Base-by-base conservation (phyloP, 37 sponge, comb jelly and placozoan genomes). In the Beroe forskalii region DNA sequence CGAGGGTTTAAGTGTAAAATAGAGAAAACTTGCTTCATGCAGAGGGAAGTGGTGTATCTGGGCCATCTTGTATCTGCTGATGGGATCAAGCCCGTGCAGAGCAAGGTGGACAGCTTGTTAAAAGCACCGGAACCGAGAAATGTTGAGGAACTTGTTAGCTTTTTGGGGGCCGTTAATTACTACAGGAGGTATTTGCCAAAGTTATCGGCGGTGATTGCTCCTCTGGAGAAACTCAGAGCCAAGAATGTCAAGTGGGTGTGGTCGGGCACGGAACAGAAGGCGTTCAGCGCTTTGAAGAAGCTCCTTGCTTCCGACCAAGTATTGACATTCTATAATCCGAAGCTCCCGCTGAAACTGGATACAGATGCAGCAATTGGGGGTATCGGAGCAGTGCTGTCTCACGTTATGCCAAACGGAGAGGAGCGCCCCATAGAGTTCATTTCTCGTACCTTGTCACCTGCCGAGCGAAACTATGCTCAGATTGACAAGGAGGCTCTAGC, bases 381-480 rank as follows among this genome's bases (percentile, higher is more conserved):
- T 19, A 55, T 55, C 17, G 66, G 66, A n/a, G 66, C 25, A 20
- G 66, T 63, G 2, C 25, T 63, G 25, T 63, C 66, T 8, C 94
- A 94, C 67, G 69, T 89, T 33, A 67, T 90, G 44, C 75, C 55
- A 12, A 41, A 93, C 41, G 90, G 92, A 6, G 41, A 43, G 0
- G 93, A 91, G 27, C 80, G 90, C 20, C 93, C 93, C 1, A 76
- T 94, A 0, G 92, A 93, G 14, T 92, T 42, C 62, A 93, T 92
- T 6, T 94, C 93, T 0, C 92, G 94, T 0, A 93, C 89, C 0
- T 62, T 94, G 23, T 35, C 92, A 4, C 4, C 61, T 2, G 35
- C 67, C 3, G 94, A 94, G 62, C 0, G 41, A 0, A 94, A 92
- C 8, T 94, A 93, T 30, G 48, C 92, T n/a, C 94, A 92, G 41